phyloP scores from a whole-genome alignment of 2,113 vertebrate species.

The Astatoreochromis straeleni region DNA sequence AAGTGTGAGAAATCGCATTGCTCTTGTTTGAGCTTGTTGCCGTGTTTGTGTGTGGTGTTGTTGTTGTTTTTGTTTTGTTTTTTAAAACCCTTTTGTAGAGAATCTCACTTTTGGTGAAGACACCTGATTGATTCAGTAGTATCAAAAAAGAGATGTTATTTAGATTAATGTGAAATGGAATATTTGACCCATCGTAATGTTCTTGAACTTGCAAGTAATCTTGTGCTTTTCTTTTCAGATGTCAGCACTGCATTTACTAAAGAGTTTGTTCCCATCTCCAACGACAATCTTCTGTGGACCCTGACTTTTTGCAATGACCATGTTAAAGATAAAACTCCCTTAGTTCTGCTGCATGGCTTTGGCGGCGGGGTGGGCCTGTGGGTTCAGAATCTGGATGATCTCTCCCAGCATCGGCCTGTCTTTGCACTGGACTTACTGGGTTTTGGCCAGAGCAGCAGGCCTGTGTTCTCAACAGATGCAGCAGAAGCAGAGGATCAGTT shows the following conservation, averaged over 20 bases:
- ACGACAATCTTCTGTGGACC: conserved; percentile 86
- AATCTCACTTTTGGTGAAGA: background rate
- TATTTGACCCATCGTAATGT: background rate
- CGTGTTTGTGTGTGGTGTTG: no score
- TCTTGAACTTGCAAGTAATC: background rate
- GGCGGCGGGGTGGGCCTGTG: conserved; percentile 91
- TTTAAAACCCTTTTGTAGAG: background rate
- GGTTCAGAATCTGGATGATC: conserved; percentile 88
- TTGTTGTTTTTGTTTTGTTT: no score
- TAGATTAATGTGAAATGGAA: background rate
- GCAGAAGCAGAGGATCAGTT: conserved; percentile 85
- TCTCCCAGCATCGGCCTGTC: conserved; percentile 79
- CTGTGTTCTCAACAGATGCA: conserved; percentile 79
- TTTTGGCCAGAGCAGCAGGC: conserved; percentile 91
- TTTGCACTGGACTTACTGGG: conserved; percentile 89
- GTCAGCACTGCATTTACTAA: conserved; percentile 76
- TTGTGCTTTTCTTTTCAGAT: conserved; percentile 61
- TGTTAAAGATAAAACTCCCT: conserved; percentile 75
- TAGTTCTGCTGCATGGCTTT: conserved; percentile 92
- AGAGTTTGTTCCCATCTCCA: conserved; percentile 75
- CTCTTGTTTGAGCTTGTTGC: background rate
- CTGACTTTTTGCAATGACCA: conserved; percentile 68
- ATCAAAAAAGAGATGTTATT: background rate
- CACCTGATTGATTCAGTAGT: background rate
- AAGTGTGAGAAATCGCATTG: background rate